These are phyloP conservation scores for Drosophila neotestacea DNA, from an alignment of 2,888 invertebrate genomes.

Conservation along the genomic window DNA sequence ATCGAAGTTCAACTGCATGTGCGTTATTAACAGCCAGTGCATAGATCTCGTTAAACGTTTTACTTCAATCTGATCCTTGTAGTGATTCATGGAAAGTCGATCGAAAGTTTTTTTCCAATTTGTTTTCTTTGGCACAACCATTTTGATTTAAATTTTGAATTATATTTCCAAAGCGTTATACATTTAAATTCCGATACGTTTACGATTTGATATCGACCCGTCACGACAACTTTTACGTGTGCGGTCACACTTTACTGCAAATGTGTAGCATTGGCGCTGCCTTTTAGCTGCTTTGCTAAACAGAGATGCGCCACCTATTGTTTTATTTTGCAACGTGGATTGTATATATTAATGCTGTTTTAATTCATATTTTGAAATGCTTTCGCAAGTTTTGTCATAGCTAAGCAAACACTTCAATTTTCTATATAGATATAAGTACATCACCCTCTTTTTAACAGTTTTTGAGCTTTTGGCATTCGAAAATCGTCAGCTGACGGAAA, in stretches of 20 bases:
- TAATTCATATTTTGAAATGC: too few species aligned
- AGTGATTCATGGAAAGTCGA: slow-evolving; percentile 2
- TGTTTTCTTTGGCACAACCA: not conserved
- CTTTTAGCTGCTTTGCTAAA: too few species aligned
- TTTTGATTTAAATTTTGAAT: slow-evolving; percentile 19
- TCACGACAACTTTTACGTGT: slow-evolving; percentile 4
- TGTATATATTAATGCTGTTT: too few species aligned
- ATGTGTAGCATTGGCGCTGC: too few species aligned
- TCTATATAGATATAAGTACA: too few species aligned
- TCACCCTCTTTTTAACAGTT: too few species aligned
- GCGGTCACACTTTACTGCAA: slow-evolving; percentile 10
- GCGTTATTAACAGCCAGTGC: not conserved
- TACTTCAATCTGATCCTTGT: slow-evolving; percentile 7
- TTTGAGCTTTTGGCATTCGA: too few species aligned
- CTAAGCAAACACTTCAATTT: too few species aligned
- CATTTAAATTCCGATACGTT: slow-evolving; percentile 11
- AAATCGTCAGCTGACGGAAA: too few species aligned
- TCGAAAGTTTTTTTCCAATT: slow-evolving; percentile 26
- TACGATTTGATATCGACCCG: not conserved
- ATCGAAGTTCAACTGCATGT: slow-evolving; percentile 4
- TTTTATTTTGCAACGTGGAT: too few species aligned
- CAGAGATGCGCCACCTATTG: too few species aligned
- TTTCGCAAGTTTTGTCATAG: too few species aligned
- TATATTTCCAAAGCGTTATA: not conserved
- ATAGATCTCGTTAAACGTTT: slow-evolving; percentile 21